Evolutionary conservation across 2,797 vertebrate species (phyloP).

Genomic region (Sebastes reedi): DNA sequence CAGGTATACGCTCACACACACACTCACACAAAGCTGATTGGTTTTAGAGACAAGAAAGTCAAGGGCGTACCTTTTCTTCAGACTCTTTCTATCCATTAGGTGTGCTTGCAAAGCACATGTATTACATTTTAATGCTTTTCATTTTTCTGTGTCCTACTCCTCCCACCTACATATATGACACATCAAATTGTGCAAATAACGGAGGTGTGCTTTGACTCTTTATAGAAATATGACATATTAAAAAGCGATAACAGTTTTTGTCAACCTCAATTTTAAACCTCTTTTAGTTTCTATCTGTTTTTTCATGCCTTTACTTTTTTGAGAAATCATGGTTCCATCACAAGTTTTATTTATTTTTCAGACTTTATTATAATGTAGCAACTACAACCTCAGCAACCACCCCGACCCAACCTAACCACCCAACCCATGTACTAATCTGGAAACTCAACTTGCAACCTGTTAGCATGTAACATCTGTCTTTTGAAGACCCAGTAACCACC

Average conservation of each 20-base stretch:
- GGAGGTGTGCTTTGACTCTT: neutral
- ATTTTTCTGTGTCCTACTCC: neutral
- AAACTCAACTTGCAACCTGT: no score
- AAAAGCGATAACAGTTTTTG: no score
- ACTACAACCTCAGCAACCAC: no score
- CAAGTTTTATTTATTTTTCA: neutral
- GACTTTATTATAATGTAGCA: no score
- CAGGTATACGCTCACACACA: neutral
- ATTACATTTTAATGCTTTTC: neutral
- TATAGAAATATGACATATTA: no score
- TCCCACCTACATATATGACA: neutral
- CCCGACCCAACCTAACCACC: no score
- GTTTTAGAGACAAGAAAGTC: neutral
- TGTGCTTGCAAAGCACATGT: neutral
- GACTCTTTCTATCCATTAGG: neutral
- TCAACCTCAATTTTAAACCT: neutral
- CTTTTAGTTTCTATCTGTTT: neutral
- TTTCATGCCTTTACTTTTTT: neutral
- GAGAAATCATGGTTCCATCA: neutral
- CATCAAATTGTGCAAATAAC: neutral
- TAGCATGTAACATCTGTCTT: no score
- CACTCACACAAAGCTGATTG: neutral
- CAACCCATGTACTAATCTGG: no score
- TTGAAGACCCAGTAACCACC: no score
- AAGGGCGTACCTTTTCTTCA: neutral